Evolutionary conservation across 1,140 invertebrate species (phyloP).

Genomic region (Plodia interpunctella): DNA sequence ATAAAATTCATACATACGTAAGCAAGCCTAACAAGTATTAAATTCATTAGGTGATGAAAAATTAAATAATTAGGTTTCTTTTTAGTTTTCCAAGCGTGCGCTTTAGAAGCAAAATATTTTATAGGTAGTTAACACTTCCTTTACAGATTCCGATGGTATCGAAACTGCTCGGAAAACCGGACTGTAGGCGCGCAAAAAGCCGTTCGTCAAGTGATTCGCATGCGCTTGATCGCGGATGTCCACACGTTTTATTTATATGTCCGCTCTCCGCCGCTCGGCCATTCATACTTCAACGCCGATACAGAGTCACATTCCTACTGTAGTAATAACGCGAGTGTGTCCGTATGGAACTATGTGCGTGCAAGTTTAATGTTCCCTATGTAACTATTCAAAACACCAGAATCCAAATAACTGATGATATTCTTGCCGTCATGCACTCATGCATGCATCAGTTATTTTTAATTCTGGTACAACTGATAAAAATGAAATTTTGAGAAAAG

Average conservation of each 20-base stretch:
- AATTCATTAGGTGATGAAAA: not conserved
- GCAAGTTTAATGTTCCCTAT: too few species aligned
- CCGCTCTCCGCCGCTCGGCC: not conserved
- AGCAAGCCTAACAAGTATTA: not conserved
- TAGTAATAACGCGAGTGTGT: too few species aligned
- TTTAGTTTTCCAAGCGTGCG: too few species aligned
- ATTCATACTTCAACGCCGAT: slow-evolving; percentile 7
- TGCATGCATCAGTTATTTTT: too few species aligned
- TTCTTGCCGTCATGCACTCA: too few species aligned
- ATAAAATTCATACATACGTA: slow-evolving; percentile 5
- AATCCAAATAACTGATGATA: too few species aligned
- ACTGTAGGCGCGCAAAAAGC: not conserved
- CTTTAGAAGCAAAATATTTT: too few species aligned
- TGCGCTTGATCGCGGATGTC: slow-evolving; percentile 1
- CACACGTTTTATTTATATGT: slow-evolving; percentile 10
- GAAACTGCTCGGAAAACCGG: not conserved
- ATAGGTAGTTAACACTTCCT: slow-evolving; percentile 1
- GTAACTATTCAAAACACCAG: too few species aligned
- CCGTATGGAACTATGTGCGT: too few species aligned
- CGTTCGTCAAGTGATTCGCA: not conserved
- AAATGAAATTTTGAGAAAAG: too few species aligned
- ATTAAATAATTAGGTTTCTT: too few species aligned
- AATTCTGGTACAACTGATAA: too few species aligned
- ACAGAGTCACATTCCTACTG: not conserved
- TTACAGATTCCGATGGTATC: not conserved